Conservation (phyloP, 2,888 invertebrate genomes). For the Diarsia mendica region DNA sequence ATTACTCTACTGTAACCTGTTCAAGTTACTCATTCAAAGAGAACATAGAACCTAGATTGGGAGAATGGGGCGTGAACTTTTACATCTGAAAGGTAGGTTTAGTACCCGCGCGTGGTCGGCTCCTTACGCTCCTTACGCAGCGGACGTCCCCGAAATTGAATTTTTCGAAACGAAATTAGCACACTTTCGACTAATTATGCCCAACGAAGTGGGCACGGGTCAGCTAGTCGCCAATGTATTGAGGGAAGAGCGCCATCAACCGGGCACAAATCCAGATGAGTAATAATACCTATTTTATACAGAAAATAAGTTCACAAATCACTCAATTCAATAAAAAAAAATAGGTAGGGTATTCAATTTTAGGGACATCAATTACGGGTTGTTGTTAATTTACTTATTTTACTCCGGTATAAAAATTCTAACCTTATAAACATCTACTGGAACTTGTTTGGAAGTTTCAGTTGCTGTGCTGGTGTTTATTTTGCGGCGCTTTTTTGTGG, state of each 20-base stretch:
- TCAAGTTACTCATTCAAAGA: background rate
- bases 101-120: too few relatives aligned
- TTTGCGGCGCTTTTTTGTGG: conserved; percentile 90
- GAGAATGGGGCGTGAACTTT: too few relatives aligned
- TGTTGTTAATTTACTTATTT: background rate
- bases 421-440: conserved; percentile 91
- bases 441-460: conserved; percentile 83
- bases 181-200: too few relatives aligned
- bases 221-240: too few relatives aligned
- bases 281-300: too few relatives aligned
- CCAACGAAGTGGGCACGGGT: too few relatives aligned
- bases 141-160: too few relatives aligned
- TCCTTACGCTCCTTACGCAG: too few relatives aligned
- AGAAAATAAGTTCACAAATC: background rate
- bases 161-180: too few relatives aligned
- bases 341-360: background rate
- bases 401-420: conserved; percentile 33
- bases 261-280: too few relatives aligned
- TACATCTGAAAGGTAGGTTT: too few relatives aligned
- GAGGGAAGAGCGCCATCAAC: too few relatives aligned
- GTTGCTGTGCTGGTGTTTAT: conserved; percentile 80
- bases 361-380: background rate
- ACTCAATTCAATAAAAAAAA: background rate
- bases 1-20: background rate
- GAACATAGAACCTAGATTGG: background rate